These are phyloP conservation scores for Mellivora capensis DNA, from an alignment of 2,113 vertebrate species.

Conservation along the genomic window DNA sequence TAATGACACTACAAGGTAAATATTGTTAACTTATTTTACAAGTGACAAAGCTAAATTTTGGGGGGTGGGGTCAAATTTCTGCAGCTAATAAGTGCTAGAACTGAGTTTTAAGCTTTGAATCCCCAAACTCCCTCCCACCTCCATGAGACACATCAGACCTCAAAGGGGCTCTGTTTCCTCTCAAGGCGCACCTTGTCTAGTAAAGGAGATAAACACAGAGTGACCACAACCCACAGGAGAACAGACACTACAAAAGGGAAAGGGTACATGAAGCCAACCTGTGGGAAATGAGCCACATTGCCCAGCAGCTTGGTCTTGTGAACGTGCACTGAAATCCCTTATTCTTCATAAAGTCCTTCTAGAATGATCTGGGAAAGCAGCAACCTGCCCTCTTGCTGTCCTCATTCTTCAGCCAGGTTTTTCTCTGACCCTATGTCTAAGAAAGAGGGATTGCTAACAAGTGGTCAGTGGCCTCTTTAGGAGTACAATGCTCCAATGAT, in stretches of 20 bases:
- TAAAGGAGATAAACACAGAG: background rate
- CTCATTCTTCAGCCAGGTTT: background rate
- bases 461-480: background rate
- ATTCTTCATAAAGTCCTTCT: background rate
- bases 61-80: background rate
- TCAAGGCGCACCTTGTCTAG: background rate
- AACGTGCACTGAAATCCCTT: background rate
- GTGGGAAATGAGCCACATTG: background rate
- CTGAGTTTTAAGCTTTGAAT: background rate
- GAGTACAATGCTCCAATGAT: background rate
- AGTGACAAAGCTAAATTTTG: background rate
- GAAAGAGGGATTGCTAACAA: background rate
- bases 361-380: background rate
- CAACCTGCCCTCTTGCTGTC: background rate
- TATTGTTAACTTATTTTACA: background rate
- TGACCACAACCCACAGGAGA: background rate
- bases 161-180: background rate
- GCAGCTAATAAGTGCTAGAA: background rate
- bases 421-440: background rate
- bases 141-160: background rate
- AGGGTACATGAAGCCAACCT: background rate
- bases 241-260: background rate
- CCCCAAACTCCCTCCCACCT: background rate
- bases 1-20: background rate
- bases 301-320: background rate